Conservation (phyloP, 2,888 invertebrate species). For the Fragum fragum region DNA sequence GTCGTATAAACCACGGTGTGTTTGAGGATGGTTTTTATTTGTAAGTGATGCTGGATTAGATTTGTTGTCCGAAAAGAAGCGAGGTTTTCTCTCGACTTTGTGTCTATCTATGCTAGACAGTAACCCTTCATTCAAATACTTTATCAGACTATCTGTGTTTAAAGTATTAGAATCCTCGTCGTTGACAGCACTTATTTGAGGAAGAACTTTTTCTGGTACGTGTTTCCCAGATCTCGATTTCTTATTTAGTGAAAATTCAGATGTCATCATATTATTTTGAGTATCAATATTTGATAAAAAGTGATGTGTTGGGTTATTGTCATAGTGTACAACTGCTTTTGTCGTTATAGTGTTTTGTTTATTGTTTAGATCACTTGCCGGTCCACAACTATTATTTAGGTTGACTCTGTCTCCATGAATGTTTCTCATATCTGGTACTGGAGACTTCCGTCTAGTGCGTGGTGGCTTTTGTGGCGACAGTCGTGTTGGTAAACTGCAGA, state of each 20-base stretch:
- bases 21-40: background rate
- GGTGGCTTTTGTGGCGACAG: slow-evolving; percentile 35
- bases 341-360: background rate
- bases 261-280: background rate
- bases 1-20: background rate
- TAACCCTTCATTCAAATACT: slow-evolving; percentile 15
- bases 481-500: slow-evolving; percentile 16
- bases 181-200: background rate
- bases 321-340: background rate
- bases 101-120: background rate
- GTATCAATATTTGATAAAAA: background rate
- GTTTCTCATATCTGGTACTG: background rate
- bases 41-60: background rate
- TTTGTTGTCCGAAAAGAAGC: background rate
- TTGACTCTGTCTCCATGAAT: background rate
- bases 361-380: too few species aligned
- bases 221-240: background rate
- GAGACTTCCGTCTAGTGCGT: background rate
- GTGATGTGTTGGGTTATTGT: background rate
- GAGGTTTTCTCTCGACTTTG: background rate
- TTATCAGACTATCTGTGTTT: slow-evolving; percentile 23
- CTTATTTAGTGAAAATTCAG: background rate
- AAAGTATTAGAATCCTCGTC: slow-evolving; percentile 8
- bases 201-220: background rate
- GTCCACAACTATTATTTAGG: background rate